A percentile compares a stretch with the other conserved stretches of the same genome.
phyloP scores from a whole-genome alignment of 2,113 vertebrate genomes.

The Oreotragus oreotragus region DNA sequence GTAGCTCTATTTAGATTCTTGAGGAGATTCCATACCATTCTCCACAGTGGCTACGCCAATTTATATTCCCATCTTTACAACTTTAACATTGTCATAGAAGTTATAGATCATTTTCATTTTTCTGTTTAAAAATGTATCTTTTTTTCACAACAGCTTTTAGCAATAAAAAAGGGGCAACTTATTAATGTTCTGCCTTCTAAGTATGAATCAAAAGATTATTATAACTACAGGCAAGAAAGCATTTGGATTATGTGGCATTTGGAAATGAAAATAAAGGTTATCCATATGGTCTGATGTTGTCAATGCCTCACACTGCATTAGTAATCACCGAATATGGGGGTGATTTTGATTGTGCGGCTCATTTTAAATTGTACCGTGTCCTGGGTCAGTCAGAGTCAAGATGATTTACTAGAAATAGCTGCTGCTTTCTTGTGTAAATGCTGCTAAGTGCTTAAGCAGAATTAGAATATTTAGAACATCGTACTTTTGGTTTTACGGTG shows the following conservation, averaged over 20 bases:
- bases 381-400: neutral
- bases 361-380: slow-evolving; percentile 15
- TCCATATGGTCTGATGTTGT: slow-evolving; percentile 32
- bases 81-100: neutral
- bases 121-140: slow-evolving; percentile 5
- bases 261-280: slow-evolving; percentile 51
- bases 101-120: slow-evolving; percentile 1
- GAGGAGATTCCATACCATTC: neutral
- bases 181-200: slow-evolving; percentile 46
- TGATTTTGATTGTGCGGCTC: neutral
- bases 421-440: neutral
- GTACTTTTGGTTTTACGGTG: neutral
- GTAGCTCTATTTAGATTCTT: neutral
- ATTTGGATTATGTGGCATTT: slow-evolving; percentile 53
- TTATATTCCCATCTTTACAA: neutral
- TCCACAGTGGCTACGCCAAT: neutral
- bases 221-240: slow-evolving; percentile 60
- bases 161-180: slow-evolving; percentile 45
- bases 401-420: slow-evolving; percentile 27
- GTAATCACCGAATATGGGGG: slow-evolving; percentile 1
- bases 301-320: neutral
- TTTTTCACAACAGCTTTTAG: neutral
- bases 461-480: neutral
- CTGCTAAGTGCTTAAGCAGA: neutral
- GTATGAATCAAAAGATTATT: slow-evolving; percentile 49